phyloP scores from a whole-genome alignment of 2,113 vertebrate species.

The Sterrhoptilus dennistouni region DNA sequence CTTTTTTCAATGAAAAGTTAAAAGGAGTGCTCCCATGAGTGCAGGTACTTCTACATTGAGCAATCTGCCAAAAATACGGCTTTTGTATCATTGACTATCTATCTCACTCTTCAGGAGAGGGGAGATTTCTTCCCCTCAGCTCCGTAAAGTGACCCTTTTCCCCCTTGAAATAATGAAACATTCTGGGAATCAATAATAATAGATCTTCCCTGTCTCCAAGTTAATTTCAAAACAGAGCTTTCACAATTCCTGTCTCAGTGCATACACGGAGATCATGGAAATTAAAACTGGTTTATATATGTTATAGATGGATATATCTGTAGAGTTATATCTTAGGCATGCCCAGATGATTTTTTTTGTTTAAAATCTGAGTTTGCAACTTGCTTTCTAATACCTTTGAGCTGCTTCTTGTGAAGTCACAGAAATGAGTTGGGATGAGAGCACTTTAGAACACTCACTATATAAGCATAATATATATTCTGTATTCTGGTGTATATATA shows the following conservation, averaged over 20 bases:
- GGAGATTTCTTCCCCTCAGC: neutral
- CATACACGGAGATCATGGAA: neutral
- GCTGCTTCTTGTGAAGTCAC: neutral
- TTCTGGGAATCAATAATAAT: neutral
- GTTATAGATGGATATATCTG: neutral
- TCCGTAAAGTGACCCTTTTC: neutral
- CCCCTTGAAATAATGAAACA: neutral
- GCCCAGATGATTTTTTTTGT: neutral
- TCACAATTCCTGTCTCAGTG: neutral
- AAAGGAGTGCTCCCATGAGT: neutral
- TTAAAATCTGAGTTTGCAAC: neutral
- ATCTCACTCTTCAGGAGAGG: neutral
- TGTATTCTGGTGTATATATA: neutral
- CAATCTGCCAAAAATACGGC: neutral
- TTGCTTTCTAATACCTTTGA: neutral
- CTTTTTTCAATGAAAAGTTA: neutral
- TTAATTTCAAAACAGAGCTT: neutral
- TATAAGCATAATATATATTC: accelerated
- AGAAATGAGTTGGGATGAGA: neutral
- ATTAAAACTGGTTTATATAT: neutral
- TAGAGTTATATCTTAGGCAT: neutral
- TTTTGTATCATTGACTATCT: neutral
- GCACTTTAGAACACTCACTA: neutral
- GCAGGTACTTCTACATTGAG: neutral
- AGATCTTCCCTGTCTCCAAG: neutral